Percentiles rank a stretch among this genome's conserved stretches.
These are phyloP conservation scores for Neodiprion pinetum DNA, from an alignment of 1,140 invertebrate genomes.

Conservation along the genomic window DNA sequence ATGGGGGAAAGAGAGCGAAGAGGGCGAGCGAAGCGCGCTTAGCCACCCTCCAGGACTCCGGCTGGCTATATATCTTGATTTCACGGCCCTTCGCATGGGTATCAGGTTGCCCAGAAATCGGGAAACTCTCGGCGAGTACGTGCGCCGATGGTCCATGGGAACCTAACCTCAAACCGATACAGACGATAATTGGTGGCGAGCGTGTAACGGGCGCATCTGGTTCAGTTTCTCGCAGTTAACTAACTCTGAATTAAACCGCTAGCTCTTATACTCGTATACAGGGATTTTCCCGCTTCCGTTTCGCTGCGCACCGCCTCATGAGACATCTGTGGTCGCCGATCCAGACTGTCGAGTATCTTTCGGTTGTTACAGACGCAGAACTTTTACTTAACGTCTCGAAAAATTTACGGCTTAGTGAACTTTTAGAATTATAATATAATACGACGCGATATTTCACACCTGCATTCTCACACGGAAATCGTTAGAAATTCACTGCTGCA, in stretches of 20 bases:
- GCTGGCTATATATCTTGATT: constrained; percentile 61
- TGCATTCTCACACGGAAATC: no score
- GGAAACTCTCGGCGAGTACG: constrained; percentile 44
- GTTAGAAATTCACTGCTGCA: no score
- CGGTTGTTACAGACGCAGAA: no score
- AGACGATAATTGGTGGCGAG: constrained; percentile 1
- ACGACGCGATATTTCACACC: no score
- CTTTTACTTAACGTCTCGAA: no score
- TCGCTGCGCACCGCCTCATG: no score
- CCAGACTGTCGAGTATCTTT: no score
- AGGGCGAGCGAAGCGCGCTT: constrained; percentile 15
- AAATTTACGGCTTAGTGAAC: no score
- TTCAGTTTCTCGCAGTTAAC: neutral
- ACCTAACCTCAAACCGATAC: neutral
- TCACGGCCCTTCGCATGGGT: constrained; percentile 59
- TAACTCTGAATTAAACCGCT: neutral
- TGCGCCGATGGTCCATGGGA: neutral
- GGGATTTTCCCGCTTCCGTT: no score
- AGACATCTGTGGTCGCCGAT: no score
- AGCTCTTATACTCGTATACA: neutral
- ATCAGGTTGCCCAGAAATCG: constrained; percentile 61
- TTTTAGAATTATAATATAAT: no score
- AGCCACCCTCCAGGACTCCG: constrained; percentile 28
- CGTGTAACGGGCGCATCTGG: neutral
- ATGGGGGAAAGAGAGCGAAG: neutral